Evolutionary conservation across 2,113 vertebrate genomes (phyloP).

Genomic region (Uria aalge): DNA sequence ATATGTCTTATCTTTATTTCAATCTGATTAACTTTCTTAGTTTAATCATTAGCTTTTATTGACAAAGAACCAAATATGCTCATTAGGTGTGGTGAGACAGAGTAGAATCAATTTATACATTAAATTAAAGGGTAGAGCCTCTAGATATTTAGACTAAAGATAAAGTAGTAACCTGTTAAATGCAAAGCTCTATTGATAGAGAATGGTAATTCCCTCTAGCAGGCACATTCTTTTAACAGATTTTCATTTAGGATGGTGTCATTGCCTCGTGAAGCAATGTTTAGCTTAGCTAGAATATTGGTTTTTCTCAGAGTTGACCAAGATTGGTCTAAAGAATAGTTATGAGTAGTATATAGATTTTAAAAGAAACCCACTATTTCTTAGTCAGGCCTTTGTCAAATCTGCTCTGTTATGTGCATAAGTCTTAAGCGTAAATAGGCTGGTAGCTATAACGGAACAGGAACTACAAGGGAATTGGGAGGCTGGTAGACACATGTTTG

Average conservation of each 20-base stretch:
- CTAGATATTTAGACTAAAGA: constrained; percentile 23
- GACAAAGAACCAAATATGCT: constrained; percentile 47
- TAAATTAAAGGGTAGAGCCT: constrained; percentile 41
- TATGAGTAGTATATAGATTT: background rate
- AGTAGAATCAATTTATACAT: constrained; percentile 46
- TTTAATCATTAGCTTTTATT: constrained; percentile 62
- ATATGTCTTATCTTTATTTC: constrained; percentile 62
- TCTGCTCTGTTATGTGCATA: background rate
- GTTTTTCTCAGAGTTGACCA: background rate
- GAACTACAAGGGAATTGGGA: background rate
- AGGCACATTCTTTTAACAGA: background rate
- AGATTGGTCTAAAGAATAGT: background rate
- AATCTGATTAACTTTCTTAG: constrained; percentile 52
- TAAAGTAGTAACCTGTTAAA: constrained; percentile 31
- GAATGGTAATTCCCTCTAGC: background rate
- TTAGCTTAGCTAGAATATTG: background rate
- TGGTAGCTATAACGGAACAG: background rate
- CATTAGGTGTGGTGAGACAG: constrained; percentile 10
- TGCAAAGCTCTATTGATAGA: background rate
- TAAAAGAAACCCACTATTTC: background rate
- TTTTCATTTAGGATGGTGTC: constrained; percentile 10
- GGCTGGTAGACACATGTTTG: background rate
- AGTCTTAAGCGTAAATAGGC: background rate
- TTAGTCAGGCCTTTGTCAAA: background rate
- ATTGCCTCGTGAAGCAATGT: background rate